Conservation (phyloP, 2,113 vertebrate genomes). For the Oxygymnocypris stewartii region DNA sequence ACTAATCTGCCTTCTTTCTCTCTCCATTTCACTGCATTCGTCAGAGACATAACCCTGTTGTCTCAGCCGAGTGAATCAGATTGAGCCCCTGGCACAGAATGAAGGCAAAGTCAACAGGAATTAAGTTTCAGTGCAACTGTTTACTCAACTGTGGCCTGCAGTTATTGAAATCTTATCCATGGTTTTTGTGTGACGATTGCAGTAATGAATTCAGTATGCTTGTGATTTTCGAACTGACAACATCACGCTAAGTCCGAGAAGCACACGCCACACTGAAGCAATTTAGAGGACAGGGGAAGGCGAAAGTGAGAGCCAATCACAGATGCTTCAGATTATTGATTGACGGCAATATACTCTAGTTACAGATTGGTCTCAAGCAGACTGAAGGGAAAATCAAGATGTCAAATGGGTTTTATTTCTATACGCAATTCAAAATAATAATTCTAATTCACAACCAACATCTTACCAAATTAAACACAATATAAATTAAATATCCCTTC, state of each 20-base stretch:
- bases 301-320: conserved; percentile 15
- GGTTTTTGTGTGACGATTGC: conserved; percentile 97
- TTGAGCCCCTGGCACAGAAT: conserved; percentile 93
- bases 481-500: conserved; percentile 8
- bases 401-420: conserved; percentile 18
- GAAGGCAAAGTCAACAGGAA: conserved; percentile 99
- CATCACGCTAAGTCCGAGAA: conserved; percentile 58
- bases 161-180: conserved; percentile 99
- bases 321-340: conserved; percentile 23
- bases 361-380: conserved; percentile 14
- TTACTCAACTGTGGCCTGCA: conserved; percentile 99
- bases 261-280: conserved; percentile 36
- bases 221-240: conserved; percentile 88
- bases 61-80: conserved; percentile 92
- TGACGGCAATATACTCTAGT: conserved; percentile 36
- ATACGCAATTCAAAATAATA: neutral
- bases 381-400: conserved; percentile 9
- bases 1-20: conserved; percentile 50
- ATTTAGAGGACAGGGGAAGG: conserved; percentile 47
- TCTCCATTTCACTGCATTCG: conserved; percentile 84
- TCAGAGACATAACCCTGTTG: conserved; percentile 94
- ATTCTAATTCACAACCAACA: neutral
- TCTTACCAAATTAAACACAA: neutral
- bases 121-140: conserved; percentile 99
- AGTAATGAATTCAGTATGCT: conserved; percentile 98